phyloP scores from a whole-genome alignment of 1,140 invertebrate genomes.

The Papilio polytes region DNA sequence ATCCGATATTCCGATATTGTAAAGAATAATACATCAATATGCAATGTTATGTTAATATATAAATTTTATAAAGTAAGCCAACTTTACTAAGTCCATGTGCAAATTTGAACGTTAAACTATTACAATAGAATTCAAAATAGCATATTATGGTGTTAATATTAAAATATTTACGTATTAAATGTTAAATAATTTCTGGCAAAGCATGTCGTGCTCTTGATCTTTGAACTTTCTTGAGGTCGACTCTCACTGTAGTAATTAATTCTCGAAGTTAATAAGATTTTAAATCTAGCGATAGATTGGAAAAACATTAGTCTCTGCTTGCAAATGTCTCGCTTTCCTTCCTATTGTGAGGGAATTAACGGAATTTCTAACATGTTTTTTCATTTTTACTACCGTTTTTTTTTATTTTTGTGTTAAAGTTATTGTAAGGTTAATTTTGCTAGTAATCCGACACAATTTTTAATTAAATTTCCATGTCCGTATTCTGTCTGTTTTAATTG shows the following conservation, averaged over 20 bases:
- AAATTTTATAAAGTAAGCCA: not conserved
- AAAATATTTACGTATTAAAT: too few relatives aligned
- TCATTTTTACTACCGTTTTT: not conserved
- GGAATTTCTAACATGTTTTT: not conserved
- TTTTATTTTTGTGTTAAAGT: not conserved
- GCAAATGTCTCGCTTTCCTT: constrained; percentile 29
- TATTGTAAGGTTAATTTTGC: not conserved
- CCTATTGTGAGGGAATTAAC: constrained; percentile 26
- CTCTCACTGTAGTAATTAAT: constrained; percentile 31
- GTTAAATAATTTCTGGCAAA: not conserved
- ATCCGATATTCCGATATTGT: not conserved
- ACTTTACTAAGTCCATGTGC: not conserved
- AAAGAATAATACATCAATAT: not conserved
- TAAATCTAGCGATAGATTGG: not conserved
- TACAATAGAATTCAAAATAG: not conserved
- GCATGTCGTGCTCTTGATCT: constrained; percentile 23
- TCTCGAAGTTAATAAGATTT: constrained; percentile 24
- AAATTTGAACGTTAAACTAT: not conserved
- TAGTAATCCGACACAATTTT: not conserved
- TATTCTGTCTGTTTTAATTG: too few relatives aligned
- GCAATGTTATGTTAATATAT: not conserved
- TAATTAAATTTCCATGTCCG: too few relatives aligned
- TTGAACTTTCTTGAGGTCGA: constrained; percentile 20
- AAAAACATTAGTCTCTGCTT: not conserved
- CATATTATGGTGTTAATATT: not conserved